Percentiles rank a stretch among this genome's conserved stretches.
phyloP scores from a whole-genome alignment of 2,888 invertebrate species.

The Cordylochernes scorpioides region DNA sequence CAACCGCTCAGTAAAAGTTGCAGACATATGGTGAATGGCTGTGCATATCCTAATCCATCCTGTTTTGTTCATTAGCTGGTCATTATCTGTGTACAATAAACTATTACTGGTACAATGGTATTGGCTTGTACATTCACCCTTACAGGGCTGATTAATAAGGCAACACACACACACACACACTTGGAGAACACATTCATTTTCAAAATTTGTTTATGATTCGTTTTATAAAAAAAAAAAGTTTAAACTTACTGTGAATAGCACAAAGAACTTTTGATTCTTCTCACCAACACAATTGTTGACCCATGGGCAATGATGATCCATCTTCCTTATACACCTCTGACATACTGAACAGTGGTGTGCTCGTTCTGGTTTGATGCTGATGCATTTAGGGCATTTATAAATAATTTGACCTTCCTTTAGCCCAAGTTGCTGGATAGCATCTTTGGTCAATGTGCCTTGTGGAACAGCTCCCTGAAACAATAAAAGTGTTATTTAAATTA shows the following conservation, averaged over 20 bases:
- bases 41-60: too few relatives aligned
- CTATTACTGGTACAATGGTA: too few relatives aligned
- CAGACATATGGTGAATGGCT: too few relatives aligned
- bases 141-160: too few relatives aligned
- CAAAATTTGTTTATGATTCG: too few relatives aligned
- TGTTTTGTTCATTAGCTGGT: too few relatives aligned
- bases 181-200: too few relatives aligned
- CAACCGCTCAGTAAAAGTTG: too few relatives aligned
- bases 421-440: constrained; percentile 77
- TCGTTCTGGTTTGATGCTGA: constrained; percentile 77
- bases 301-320: constrained; percentile 62
- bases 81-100: too few relatives aligned
- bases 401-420: constrained; percentile 70
- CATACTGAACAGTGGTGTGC: constrained; percentile 90
- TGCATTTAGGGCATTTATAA: constrained; percentile 85
- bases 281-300: constrained; percentile 98
- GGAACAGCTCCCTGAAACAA: constrained; percentile 52
- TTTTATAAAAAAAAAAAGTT: too few relatives aligned
- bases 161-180: too few relatives aligned
- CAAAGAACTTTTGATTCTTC: constrained; percentile 97
- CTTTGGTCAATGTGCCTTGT: constrained; percentile 78
- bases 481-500: background rate
- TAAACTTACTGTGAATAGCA: constrained; percentile 66
- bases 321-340: constrained; percentile 55
- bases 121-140: too few relatives aligned